phyloP scores from a whole-genome alignment of 1,140 invertebrate genomes.

The Drosophila suzukii region DNA sequence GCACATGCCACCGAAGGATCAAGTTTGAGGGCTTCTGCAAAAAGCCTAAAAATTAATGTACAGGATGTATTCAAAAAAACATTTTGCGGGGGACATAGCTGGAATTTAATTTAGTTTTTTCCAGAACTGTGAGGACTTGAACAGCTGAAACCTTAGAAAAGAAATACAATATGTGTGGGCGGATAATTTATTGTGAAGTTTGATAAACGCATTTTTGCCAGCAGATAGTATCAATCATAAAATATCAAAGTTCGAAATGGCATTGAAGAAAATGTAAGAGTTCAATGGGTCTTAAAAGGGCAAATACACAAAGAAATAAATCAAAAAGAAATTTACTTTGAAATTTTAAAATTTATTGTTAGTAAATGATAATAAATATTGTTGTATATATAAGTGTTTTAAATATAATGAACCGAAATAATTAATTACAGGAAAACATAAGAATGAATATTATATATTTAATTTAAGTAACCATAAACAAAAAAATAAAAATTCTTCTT shows the following conservation, averaged over 20 bases:
- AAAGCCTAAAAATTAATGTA: slow-evolving; percentile 6
- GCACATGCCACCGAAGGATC: slow-evolving; percentile 40
- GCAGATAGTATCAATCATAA: not conserved
- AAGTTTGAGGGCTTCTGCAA: slow-evolving; percentile 12
- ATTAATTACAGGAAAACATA: no score
- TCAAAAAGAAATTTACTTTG: not conserved
- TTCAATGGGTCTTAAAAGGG: slow-evolving; percentile 15
- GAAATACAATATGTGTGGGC: not conserved
- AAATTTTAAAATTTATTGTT: not conserved
- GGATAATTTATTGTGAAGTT: slow-evolving; percentile 5
- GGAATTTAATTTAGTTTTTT: slow-evolving; percentile 22
- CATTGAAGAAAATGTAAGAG: slow-evolving; percentile 23
- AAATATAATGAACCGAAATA: no score
- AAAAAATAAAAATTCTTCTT: no score
- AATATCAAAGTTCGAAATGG: slow-evolving; percentile 14
- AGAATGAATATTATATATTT: no score
- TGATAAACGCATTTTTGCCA: slow-evolving; percentile 16
- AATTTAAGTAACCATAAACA: no score
- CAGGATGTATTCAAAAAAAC: slow-evolving; percentile 7
- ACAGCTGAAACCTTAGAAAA: not conserved
- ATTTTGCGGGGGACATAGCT: not conserved
- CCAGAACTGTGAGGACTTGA: not conserved
- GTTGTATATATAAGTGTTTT: no score
- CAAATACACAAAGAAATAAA: not conserved
- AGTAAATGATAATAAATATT: no score